Base-by-base conservation (phyloP, 2,888 invertebrate genomes). In the Lepidochitona cinerea region DNA sequence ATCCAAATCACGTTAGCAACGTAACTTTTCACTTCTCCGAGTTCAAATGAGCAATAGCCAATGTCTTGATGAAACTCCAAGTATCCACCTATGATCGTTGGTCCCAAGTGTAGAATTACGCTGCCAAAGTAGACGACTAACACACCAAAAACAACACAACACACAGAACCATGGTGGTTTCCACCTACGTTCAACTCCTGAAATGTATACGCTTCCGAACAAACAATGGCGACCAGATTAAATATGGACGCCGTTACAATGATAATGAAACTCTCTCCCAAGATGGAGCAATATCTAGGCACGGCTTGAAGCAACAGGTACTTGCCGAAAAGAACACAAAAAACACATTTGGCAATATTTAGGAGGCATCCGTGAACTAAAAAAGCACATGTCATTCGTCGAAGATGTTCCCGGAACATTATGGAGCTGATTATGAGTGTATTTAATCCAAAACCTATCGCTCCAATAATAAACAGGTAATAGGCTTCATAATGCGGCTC, bases 141-240 rank as follows among this genome's bases (percentile, higher is more conserved):
- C 37, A 90, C 81, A 35, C 90, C 90, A 79, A 90, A 90, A 4
- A 88, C 73, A 6, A 90, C 85, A 81, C 90, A 90, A 78, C 88
- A 89, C 32, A 89, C 68, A 29, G 88, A 89, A 36, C 90, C 89
- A 37, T 81, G 81, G 0, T 87, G 83, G 72, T 88, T 85, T 0
- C 87, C 85, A 7, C 88, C 87, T 26, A 87, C 81, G 68, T 89
- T 88, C 54, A 85, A 83, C 71, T 90, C 89, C 29, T 89, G 88
- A 75, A 90, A 89, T 3, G 88, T 86, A 79, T 89, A 89, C 9
- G 90, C 90, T 78, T 90, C 90, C 5, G 89, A 87, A 72, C 89
- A 90, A 26, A 90, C 87, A 88, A 90, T 90, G n/a, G 90, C 90
- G 14, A 90, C 87, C 81, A 90, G 87, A 78, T 90, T 90, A 81